These are phyloP conservation scores for Labeo rohita DNA, from an alignment of 2,113 vertebrate genomes.

Conservation along the genomic window DNA sequence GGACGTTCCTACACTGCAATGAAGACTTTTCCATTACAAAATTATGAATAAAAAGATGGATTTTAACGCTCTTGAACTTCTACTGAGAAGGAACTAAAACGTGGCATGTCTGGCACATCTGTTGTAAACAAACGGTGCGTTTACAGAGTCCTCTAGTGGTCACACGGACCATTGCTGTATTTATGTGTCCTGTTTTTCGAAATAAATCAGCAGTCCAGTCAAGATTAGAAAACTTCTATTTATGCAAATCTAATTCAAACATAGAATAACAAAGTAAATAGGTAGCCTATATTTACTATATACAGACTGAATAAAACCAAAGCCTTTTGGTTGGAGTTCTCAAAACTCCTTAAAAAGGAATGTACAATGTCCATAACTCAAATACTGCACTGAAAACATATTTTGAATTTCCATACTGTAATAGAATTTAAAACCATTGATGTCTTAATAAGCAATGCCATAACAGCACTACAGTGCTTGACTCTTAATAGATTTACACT, in stretches of 20 bases:
- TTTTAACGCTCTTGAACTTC: background rate
- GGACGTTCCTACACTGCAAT: background rate
- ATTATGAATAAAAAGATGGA: background rate
- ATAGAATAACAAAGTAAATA: conserved; percentile 26
- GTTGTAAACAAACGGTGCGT: background rate
- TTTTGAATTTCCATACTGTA: background rate
- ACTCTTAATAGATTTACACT: background rate
- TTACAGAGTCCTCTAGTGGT: conserved; percentile 36
- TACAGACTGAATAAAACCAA: conserved; percentile 52
- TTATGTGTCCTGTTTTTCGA: background rate
- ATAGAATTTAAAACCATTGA: background rate
- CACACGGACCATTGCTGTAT: background rate
- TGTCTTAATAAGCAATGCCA: conserved; percentile 6
- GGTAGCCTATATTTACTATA: conserved; percentile 21
- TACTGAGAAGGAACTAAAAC: background rate
- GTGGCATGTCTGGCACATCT: background rate
- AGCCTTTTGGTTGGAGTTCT: conserved; percentile 52
- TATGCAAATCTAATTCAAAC: conserved; percentile 40
- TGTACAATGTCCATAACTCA: conserved; percentile 23
- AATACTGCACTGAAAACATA: background rate
- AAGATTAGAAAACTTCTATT: conserved; percentile 42
- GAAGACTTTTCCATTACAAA: background rate
- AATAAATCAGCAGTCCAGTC: background rate
- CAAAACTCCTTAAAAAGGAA: conserved; percentile 52
- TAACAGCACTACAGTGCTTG: background rate